Evolutionary conservation across 2,113 vertebrate genomes (phyloP), one percentile per base, ranked within the genome.

Genomic region (Ornithorhynchus anatinus): DNA sequence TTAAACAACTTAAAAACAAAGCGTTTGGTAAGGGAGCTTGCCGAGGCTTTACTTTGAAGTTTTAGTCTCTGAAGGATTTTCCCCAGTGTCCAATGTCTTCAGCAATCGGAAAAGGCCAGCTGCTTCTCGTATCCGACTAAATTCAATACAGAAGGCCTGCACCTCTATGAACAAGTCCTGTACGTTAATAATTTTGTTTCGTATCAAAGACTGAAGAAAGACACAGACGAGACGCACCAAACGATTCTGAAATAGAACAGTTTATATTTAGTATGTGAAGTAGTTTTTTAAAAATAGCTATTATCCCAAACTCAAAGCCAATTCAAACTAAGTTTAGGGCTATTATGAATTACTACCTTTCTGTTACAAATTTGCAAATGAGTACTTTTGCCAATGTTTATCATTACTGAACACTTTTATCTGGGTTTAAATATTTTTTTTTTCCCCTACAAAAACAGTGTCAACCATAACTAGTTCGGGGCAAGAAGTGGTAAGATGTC

Each of bases 121-220:
- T 1, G 98, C 98, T 69, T 99, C 97, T 2, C 97, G 94, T 80
- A 99, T 99, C 66, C 98, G 95, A 75, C 97, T 99, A 92, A 99
- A 99, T 82, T 99, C 98, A 2, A 99, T 99, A 59, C 98, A 99
- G 88, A 99, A 99, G 2, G 98, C 97, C 89, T 99, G 98, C 3
- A 99, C 97, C 88, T 99, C 97, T 84, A 99, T 99, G 85, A 99
- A 99, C 52, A 99, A 95, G 92, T 99, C 98, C 94, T 99, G 97
- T 11, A 99, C 98, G 13, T 99, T 99, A 67, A 99, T 99, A 80
- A 99, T 99, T 88, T 99, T 99, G 90, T 99, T 99, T 31, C 97
- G 89, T 85, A 99, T 99, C 84, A 99, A 89, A 7, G 98, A 99
- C 84, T 99, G 98, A 25, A 99, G 96, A 76, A 99, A 99, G 39